Evolutionary conservation across 2,797 vertebrate genomes (phyloP), one percentile per base, ranked within the genome.

Genomic region (Sebastes aleutianus): DNA sequence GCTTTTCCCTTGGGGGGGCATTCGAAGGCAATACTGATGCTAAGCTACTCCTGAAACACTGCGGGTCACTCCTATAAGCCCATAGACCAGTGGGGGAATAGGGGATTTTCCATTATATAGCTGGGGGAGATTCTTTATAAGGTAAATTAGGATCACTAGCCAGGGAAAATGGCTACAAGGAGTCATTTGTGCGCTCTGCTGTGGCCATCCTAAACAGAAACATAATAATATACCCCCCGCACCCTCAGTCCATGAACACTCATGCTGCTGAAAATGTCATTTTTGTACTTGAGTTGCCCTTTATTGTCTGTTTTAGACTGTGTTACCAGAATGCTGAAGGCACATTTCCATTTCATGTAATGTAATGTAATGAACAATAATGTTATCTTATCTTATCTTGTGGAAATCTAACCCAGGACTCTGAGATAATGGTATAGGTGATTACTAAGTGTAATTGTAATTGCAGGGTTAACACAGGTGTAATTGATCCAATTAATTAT

Each of bases 11-110:
- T 0, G 78, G 71, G 76, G 0, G 77, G 20, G 74, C 56, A 78
- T 88, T 86, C 43, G 31, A 68, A 86, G 87, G 85, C 82, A 93
- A 87, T 80, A 84, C 69, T 54, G 56, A 85, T 81, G 77, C 87
- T 85, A 80, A 88, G 79, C 78, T 89, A 77, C 80, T 71, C 74
- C 85, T 88, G 62, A 80, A 85, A 87, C 83, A 87, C 69, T 72
- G 24, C 20, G 68, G 88, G 74, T 85, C 63, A 65, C 16, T 77
- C 22, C 69, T 65, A 62, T 73, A 81, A 73, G 76, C 53, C 76
- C 71, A 43, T 20, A 79, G 39, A 70, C 58, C 71, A 59, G 43
- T 9, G 68, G 61, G 73, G 72, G 63, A 73, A 53, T 8, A 18
- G 12, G 43, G 26, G 27, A 58, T 78, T 62, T 68, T 62, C 4